Evolutionary conservation across 2,797 vertebrate genomes (phyloP), one percentile per base, ranked within the genome.

Genomic region (Tokudaia muenninki): DNA sequence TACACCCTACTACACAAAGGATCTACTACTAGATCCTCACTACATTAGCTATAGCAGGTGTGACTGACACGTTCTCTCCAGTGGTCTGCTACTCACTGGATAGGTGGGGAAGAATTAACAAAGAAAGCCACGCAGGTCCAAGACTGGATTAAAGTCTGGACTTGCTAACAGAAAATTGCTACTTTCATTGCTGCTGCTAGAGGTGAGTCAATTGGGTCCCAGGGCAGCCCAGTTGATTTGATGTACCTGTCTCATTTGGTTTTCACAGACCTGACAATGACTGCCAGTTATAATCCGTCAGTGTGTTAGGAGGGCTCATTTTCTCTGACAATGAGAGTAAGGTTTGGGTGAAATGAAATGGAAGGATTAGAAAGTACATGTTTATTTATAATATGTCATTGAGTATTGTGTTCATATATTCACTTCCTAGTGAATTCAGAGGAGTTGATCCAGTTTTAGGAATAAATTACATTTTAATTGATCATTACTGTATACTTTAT

Each of bases 401-500:
- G 31, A 7, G 16, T 63, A 47, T 22, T 57, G 10, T 77, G 44
- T 84, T 82, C 24, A 67, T 37, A n/a, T 57, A 77, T 59, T 86
- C 29, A 83, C 55, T 93, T 65, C 37, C 61, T 21, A 87, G 50
- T 87, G 82, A 82, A n/a, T 91, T 95, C 31, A 47, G 11, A 81
- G 52, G 79, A 80, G 37, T 34, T 86, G 81, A 82, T 65, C 12
- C 61, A 65, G 47, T 21, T n/a, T 47, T 77, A 29, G n/a, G 11
- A 84, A 82, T 82, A 94, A 92, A 95, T 65, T 65, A 22, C 17
- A 61, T 81, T 41, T 52, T 74, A 96, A 90, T 79, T 52, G 57
- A 65, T 94, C 61, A 12, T 29, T 91, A 92, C 77, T 59, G 47
- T 55, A 92, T 90, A 79, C 37, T 90, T 91, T 81, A 78, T 1